Evolutionary conservation across 2,113 vertebrate genomes (phyloP).

Genomic region (Stegostoma tigrinum): DNA sequence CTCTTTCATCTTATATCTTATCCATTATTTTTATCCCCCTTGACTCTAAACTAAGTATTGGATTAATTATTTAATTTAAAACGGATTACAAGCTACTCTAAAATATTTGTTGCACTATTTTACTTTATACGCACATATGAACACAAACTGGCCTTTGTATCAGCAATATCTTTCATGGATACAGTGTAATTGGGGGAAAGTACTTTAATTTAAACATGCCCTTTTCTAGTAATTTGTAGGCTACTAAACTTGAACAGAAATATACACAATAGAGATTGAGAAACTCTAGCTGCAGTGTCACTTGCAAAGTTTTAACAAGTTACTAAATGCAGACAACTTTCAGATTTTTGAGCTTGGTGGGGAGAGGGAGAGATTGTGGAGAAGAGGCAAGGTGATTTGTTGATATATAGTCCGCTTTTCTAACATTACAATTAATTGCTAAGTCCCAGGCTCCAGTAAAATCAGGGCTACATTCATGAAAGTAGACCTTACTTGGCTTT

Average conservation of each 20-base stretch:
- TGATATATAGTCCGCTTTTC: background rate
- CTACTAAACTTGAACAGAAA: background rate
- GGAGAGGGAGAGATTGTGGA: no score
- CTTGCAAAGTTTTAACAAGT: background rate
- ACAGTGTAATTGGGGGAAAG: background rate
- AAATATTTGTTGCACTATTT: background rate
- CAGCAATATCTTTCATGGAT: background rate
- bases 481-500: no score
- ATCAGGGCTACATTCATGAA: no score
- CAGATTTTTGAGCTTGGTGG: background rate
- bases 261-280: background rate
- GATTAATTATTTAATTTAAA: background rate
- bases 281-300: background rate
- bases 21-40: background rate
- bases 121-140: background rate
- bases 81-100: background rate
- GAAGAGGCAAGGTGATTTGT: background rate
- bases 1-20: background rate
- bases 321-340: background rate
- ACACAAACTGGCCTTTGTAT: background rate
- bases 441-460: no score
- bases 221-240: background rate
- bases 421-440: background rate
- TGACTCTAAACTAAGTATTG: background rate
- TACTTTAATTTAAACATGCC: slow-evolving; percentile 5